A percentile compares a stretch with the other conserved stretches of the same genome.
These are phyloP conservation scores for Eospalax fontanierii DNA, from an alignment of 2,797 vertebrate species.

Conservation along the genomic window DNA sequence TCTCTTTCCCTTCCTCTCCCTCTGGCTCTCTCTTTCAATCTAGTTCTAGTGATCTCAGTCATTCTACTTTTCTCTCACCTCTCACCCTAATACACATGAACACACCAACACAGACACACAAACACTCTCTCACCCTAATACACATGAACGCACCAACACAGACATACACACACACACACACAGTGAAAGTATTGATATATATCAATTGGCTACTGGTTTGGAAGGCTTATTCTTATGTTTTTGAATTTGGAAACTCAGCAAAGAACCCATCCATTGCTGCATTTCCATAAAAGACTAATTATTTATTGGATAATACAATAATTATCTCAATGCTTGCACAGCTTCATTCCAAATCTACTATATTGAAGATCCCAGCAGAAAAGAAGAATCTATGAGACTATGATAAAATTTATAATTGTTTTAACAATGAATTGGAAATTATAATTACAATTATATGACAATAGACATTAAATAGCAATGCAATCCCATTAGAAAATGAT, in stretches of 20 bases:
- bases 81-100: background rate
- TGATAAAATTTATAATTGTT: constrained; percentile 18
- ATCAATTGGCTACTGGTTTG: background rate
- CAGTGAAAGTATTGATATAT: background rate
- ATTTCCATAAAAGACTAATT: background rate
- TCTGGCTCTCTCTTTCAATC: background rate
- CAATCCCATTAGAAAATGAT: background rate
- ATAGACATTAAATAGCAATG: constrained; percentile 53
- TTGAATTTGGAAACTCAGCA: background rate
- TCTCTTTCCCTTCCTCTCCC: background rate
- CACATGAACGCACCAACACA: background rate
- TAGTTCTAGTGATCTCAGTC: background rate
- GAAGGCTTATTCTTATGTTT: background rate
- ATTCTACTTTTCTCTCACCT: background rate
- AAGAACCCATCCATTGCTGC: background rate
- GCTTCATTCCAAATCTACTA: background rate
- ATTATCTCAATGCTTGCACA: constrained; percentile 37
- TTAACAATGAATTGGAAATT: constrained; percentile 11
- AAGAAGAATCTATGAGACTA: background rate
- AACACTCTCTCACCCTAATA: too few relatives aligned
- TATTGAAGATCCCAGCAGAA: background rate
- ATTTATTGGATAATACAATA: background rate
- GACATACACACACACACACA: background rate
- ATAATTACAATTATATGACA: constrained; percentile 40
- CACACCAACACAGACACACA: background rate